Percentiles rank a stretch among this genome's conserved stretches.
Evolutionary conservation across 2,888 invertebrate genomes (phyloP).

Genomic region (Cephalotes varians): DNA sequence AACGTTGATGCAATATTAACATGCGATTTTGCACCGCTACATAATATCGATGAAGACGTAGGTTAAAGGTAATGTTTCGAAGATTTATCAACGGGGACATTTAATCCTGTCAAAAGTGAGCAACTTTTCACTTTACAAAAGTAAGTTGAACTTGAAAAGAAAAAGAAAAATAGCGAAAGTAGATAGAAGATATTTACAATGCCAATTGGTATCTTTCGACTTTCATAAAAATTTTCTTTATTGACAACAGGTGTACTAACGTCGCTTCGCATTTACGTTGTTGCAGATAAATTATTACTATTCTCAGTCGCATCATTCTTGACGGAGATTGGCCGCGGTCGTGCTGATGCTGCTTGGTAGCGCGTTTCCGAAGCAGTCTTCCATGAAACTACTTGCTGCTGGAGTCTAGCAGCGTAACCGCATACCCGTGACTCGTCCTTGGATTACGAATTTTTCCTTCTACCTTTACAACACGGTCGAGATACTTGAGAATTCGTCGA

Average conservation of each 20-base stretch:
- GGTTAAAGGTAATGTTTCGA: constrained; percentile 7
- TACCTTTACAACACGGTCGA: neutral
- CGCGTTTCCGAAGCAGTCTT: constrained; percentile 27
- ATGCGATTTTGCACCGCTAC: constrained; percentile 35
- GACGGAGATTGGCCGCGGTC: neutral
- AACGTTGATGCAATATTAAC: constrained; percentile 35
- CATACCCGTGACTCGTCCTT: constrained; percentile 22
- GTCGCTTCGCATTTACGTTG: neutral
- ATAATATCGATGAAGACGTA: constrained; percentile 14
- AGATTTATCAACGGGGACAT: constrained; percentile 11
- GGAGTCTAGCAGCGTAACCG: constrained; percentile 23
- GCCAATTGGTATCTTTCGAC: neutral
- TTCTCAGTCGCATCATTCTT: neutral
- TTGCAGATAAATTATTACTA: constrained; percentile 7
- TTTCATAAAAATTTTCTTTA: neutral
- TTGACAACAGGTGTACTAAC: neutral
- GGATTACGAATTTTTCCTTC: constrained; percentile 10
- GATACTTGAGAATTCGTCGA: neutral
- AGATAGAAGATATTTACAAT: neutral
- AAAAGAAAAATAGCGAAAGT: neutral
- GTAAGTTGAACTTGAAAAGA: neutral
- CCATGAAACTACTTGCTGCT: constrained; percentile 27
- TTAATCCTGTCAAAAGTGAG: neutral
- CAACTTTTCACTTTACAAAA: neutral
- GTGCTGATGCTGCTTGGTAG: neutral